phyloP scores from a whole-genome alignment of 2,888 invertebrate genomes.

The Dione juno region DNA sequence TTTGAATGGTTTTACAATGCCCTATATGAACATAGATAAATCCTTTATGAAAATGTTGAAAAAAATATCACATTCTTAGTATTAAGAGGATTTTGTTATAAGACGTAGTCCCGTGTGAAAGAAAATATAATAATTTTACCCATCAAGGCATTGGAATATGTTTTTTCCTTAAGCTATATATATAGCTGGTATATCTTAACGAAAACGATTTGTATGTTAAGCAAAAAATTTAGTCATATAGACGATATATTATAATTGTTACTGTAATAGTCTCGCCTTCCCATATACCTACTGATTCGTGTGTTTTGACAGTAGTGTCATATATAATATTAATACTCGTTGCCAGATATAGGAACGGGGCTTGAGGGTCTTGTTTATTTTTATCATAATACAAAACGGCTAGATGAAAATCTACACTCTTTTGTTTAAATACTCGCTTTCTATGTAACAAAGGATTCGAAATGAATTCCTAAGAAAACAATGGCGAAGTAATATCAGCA shows the following conservation, averaged over 20 bases:
- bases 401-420: conserved; percentile 46
- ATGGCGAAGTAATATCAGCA: conserved; percentile 39
- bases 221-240: conserved; percentile 27
- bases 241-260: conserved; percentile 46
- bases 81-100: neutral
- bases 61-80: neutral
- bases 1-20: neutral
- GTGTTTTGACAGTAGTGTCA: conserved; percentile 45
- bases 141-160: neutral
- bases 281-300: conserved; percentile 40
- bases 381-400: conserved; percentile 36
- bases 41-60: neutral
- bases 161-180: conserved; percentile 3
- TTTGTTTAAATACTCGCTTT: conserved; percentile 45
- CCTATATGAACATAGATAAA: neutral
- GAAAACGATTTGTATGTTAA: conserved; percentile 20
- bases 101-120: no score
- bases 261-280: conserved; percentile 44
- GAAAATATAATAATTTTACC: neutral
- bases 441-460: conserved; percentile 46
- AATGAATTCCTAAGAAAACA: conserved; percentile 44
- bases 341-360: conserved; percentile 40
- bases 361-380: conserved; percentile 39
- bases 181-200: conserved; percentile 22
- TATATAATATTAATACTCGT: conserved; percentile 48